Evolutionary conservation across 2,888 invertebrate genomes (phyloP).

Genomic region (Sminthurinus aureus): DNA sequence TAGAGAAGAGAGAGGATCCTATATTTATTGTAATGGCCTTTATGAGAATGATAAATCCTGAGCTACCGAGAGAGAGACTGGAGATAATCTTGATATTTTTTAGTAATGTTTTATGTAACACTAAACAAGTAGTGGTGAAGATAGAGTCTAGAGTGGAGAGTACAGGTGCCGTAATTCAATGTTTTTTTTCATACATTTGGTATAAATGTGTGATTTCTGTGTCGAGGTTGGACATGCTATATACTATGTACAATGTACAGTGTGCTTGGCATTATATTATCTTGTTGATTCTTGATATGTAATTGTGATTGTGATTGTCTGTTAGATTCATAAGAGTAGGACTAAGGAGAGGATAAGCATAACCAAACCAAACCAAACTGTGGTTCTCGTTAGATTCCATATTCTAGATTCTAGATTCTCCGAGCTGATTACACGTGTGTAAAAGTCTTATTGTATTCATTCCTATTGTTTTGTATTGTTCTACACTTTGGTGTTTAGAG

Average conservation of each 20-base stretch:
- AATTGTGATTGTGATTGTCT: neutral
- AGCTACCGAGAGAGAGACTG: conserved; percentile 13
- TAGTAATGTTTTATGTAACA: conserved; percentile 28
- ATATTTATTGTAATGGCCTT: conserved; percentile 7
- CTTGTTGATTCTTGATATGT: too few relatives aligned
- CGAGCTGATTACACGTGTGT: conserved; percentile 27
- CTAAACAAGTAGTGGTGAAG: neutral
- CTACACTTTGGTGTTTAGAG: too few relatives aligned
- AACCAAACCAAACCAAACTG: too few relatives aligned
- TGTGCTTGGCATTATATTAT: too few relatives aligned
- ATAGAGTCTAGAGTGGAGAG: neutral
- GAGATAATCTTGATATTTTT: conserved; percentile 24
- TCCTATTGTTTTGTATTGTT: neutral
- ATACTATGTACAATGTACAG: too few relatives aligned
- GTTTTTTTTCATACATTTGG: conserved; percentile 8
- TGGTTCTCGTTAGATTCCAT: neutral
- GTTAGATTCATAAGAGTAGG: neutral
- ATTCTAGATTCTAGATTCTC: conserved; percentile 18
- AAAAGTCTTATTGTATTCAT: conserved; percentile 30
- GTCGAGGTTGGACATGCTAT: conserved; percentile 1
- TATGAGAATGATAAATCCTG: conserved; percentile 12
- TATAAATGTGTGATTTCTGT: conserved; percentile 9
- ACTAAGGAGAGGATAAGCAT: conserved; percentile 14
- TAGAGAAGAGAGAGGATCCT: neutral
- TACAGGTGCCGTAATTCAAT: conserved; percentile 16